Conservation (phyloP, 2,113 vertebrate genomes). For the Gasterosteus nipponicus region DNA sequence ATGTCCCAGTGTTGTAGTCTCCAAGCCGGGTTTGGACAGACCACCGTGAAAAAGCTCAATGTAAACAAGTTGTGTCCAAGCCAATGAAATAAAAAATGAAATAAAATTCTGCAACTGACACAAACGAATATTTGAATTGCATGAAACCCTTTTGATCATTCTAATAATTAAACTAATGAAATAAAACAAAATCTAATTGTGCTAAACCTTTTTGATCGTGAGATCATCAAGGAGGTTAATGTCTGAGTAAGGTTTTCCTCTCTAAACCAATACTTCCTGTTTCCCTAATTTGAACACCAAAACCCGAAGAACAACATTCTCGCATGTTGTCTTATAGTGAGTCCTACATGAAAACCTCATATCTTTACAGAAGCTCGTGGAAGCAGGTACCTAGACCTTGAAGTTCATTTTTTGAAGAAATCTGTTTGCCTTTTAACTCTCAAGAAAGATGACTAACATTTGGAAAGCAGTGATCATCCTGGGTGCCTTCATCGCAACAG, state of each 20-base stretch:
- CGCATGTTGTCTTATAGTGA: not conserved
- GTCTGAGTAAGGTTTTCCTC: not conserved
- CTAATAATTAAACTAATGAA: not conserved
- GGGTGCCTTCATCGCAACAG: constrained; percentile 24
- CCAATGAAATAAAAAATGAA: not conserved
- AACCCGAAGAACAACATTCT: constrained; percentile 47
- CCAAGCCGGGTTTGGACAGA: too few relatives aligned
- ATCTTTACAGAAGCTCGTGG: not conserved
- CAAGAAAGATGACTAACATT: constrained; percentile 32
- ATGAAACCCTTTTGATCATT: not conserved
- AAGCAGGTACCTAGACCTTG: not conserved
- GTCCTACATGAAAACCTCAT: not conserved
- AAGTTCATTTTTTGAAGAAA: not conserved
- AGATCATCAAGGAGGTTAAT: not conserved
- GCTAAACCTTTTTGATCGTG: not conserved
- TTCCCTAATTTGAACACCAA: not conserved
- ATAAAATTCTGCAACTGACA: not conserved
- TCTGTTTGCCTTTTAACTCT: not conserved
- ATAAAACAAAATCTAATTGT: not conserved
- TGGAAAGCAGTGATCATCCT: constrained; percentile 45
- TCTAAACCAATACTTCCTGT: not conserved
- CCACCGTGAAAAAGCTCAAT: not conserved
- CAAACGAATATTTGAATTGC: not conserved
- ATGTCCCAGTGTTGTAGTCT: not conserved
- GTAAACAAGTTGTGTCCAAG: not conserved